Conservation (phyloP, 2,113 vertebrate genomes). For the Prionailurus bengalensis region DNA sequence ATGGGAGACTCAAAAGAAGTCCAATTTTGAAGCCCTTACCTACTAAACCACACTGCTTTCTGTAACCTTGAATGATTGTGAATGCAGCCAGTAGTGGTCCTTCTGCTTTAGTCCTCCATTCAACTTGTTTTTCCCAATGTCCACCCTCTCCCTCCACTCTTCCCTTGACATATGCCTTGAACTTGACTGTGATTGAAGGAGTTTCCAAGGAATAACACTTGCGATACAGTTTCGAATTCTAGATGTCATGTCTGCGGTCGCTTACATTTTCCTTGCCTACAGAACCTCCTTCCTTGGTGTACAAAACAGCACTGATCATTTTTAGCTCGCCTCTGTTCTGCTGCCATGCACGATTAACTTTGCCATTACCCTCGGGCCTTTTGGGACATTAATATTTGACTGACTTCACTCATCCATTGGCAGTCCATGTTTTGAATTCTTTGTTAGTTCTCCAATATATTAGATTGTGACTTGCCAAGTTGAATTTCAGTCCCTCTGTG, state of each 20-base stretch:
- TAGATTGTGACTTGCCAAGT: constrained; percentile 52
- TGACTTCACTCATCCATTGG: constrained; percentile 42
- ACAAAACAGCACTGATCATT: not conserved
- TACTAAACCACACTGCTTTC: too few species aligned
- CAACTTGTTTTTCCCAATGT: not conserved
- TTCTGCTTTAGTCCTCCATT: not conserved
- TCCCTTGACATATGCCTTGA: not conserved
- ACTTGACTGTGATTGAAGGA: not conserved
- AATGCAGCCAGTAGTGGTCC: not conserved
- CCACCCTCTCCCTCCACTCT: not conserved
- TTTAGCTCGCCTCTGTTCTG: not conserved
- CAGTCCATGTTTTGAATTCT: constrained; percentile 40
- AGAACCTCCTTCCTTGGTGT: not conserved
- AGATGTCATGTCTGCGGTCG: not conserved
- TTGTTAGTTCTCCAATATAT: constrained; percentile 37
- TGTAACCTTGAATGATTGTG: not conserved
- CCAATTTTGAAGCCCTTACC: not conserved
- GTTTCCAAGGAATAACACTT: not conserved
- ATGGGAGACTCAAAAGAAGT: not conserved
- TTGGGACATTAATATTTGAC: constrained; percentile 60
- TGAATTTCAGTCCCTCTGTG: constrained; percentile 60
- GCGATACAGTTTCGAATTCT: not conserved
- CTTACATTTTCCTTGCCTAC: not conserved
- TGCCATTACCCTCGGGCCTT: not conserved
- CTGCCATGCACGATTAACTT: constrained; percentile 33